These are phyloP conservation scores for Torymus auratus DNA, from an alignment of 2,888 invertebrate genomes.

Conservation along the genomic window DNA sequence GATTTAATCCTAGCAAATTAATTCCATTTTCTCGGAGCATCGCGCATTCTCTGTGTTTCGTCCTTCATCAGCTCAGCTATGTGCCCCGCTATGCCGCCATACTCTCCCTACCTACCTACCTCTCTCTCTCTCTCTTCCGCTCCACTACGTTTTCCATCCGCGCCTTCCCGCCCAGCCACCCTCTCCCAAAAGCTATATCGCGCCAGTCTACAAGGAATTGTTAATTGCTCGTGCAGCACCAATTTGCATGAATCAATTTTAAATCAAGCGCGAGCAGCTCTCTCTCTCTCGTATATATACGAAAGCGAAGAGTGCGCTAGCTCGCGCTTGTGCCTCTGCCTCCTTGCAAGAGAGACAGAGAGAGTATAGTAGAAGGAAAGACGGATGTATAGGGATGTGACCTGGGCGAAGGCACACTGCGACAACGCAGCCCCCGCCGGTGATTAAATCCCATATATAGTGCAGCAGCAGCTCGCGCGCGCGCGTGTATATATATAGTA, in stretches of 20 bases:
- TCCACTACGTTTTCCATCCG: conserved; percentile 36
- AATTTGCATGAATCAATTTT: conserved; percentile 77
- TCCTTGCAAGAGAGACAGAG: not conserved
- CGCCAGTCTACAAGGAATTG: conserved; percentile 75
- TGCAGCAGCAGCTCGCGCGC: not conserved
- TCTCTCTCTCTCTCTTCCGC: conserved; percentile 42
- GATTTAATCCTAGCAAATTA: conserved; percentile 76
- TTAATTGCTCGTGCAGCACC: conserved; percentile 76
- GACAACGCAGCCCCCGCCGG: not conserved
- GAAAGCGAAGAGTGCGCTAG: conserved; percentile 34
- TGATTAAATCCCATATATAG: conserved; percentile 18
- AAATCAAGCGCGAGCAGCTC: conserved; percentile 69
- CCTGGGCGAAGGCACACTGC: too few relatives aligned
- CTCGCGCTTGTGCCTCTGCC: not conserved
- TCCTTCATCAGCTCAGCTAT: conserved; percentile 75
- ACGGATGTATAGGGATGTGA: not conserved
- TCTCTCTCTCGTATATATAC: not conserved
- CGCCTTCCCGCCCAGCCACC: conserved; percentile 53
- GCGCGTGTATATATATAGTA: not conserved
- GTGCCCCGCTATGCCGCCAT: conserved; percentile 56
- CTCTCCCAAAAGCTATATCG: conserved; percentile 66
- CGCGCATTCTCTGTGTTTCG: conserved; percentile 76
- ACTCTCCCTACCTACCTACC: conserved; percentile 55
- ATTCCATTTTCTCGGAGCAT: conserved; percentile 73
- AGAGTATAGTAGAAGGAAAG: not conserved